Evolutionary conservation across 2,888 invertebrate species (phyloP).

Genomic region (Slavum lentiscoides): DNA sequence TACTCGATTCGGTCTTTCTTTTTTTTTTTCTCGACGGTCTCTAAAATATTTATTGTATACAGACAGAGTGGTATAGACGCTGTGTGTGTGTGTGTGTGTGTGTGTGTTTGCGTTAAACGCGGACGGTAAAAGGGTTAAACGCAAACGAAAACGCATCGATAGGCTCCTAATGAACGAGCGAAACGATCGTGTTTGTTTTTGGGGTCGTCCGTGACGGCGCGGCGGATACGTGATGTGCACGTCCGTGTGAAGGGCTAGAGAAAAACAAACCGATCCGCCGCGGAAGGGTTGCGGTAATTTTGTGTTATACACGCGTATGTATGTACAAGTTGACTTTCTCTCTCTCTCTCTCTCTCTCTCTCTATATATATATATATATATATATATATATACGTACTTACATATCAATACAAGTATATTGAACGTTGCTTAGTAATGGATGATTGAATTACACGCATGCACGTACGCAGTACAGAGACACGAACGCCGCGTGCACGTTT

Average conservation of each 20-base stretch:
- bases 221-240: slow-evolving; percentile 33
- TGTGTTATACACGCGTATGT: slow-evolving; percentile 23
- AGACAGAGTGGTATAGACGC: not conserved
- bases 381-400: not conserved
- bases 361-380: slow-evolving; percentile 9
- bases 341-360: too few species aligned
- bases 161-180: slow-evolving; percentile 30
- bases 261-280: slow-evolving; percentile 13
- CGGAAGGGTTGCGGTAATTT: slow-evolving; percentile 48
- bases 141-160: slow-evolving; percentile 37
- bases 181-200: slow-evolving; percentile 43
- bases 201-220: slow-evolving; percentile 25
- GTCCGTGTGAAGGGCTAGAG: slow-evolving; percentile 31
- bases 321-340: too few species aligned
- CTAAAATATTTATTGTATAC: not conserved
- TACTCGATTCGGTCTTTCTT: too few species aligned
- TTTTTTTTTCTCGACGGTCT: too few species aligned
- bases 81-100: not conserved
- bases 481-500: not conserved
- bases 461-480: not conserved
- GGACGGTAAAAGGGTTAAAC: slow-evolving; percentile 26
- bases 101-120: not conserved
- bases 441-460: slow-evolving; percentile 44
- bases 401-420: too few species aligned
- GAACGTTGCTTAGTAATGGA: slow-evolving; percentile 35